These are phyloP conservation scores for Lepas anatifera DNA, from an alignment of 2,888 invertebrate genomes.

Conservation along the genomic window DNA sequence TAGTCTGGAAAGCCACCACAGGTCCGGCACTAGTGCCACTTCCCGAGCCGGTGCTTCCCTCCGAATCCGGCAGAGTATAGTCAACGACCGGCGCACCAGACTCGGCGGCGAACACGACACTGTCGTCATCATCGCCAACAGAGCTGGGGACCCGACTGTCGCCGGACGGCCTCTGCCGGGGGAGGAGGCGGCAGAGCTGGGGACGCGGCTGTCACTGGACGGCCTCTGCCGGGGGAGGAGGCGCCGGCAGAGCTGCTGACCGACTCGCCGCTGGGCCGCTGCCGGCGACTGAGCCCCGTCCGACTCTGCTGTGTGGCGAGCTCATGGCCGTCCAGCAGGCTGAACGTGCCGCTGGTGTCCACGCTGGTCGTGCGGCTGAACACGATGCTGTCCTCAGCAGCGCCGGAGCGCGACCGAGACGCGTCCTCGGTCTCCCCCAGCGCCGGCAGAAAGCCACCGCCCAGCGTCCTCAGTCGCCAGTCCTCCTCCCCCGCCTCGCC, in stretches of 20 bases:
- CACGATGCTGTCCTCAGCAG: neutral
- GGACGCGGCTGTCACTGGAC: neutral
- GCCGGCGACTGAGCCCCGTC: neutral
- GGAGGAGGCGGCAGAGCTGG: neutral
- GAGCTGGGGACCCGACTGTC: neutral
- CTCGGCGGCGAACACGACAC: constrained; percentile 3
- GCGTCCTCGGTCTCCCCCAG: neutral
- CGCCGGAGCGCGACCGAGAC: neutral
- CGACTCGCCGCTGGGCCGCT: neutral
- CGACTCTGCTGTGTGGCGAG: neutral
- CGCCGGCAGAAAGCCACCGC: neutral
- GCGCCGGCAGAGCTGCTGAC: neutral
- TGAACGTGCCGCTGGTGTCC: neutral
- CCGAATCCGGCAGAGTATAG: neutral
- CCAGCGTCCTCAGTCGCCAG: neutral
- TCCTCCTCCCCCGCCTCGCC: neutral
- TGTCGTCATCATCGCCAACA: neutral
- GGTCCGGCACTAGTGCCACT: neutral
- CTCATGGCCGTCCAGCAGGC: neutral
- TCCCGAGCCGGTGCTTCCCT: too few relatives aligned
- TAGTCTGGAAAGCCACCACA: constrained; percentile 2
- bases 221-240: too few relatives aligned
- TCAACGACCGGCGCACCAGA: neutral
- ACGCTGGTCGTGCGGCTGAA: neutral
- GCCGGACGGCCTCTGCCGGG: neutral